Evolutionary conservation across 1,140 invertebrate species (phyloP).

Genomic region (Neuroterus valhalla): DNA sequence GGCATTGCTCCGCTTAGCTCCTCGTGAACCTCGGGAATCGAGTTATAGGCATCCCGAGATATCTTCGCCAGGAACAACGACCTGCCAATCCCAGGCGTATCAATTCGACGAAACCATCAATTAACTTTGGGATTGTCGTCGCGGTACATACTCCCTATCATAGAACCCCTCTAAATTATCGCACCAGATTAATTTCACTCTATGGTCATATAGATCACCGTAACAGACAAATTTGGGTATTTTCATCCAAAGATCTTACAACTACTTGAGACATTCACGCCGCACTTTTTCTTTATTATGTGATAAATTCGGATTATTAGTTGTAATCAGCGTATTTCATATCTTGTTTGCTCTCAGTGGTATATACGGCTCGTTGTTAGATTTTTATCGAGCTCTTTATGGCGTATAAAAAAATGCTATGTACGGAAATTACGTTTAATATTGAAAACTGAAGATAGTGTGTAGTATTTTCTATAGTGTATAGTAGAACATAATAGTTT

Average conservation of each 20-base stretch:
- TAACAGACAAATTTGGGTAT: conserved; percentile 34
- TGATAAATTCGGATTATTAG: conserved; percentile 10
- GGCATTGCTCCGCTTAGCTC: too few relatives aligned
- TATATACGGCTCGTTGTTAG: conserved; percentile 8
- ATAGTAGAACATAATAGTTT: too few relatives aligned
- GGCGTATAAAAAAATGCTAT: conserved; percentile 7
- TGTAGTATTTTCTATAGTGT: background rate
- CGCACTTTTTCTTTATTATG: background rate
- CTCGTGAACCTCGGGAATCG: background rate
- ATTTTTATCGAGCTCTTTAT: conserved; percentile 11
- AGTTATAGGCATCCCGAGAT: conserved; percentile 55
- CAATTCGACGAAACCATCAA: conserved; percentile 60
- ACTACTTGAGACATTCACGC: conserved; percentile 18
- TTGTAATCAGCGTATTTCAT: conserved; percentile 13
- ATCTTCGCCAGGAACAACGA: conserved; percentile 55
- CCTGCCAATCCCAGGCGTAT: conserved; percentile 63
- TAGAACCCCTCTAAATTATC: conserved; percentile 60
- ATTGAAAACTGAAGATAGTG: conserved; percentile 17
- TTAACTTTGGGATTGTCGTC: conserved; percentile 68
- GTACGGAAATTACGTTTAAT: conserved; percentile 12
- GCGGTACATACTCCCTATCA: conserved; percentile 55
- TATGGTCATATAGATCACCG: conserved; percentile 55
- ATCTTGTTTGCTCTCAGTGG: conserved; percentile 18
- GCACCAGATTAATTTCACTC: conserved; percentile 63
- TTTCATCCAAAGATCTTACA: conserved; percentile 6